These are phyloP conservation scores for Ochlodes sylvanus DNA, from an alignment of 2,888 invertebrate species.

Conservation along the genomic window DNA sequence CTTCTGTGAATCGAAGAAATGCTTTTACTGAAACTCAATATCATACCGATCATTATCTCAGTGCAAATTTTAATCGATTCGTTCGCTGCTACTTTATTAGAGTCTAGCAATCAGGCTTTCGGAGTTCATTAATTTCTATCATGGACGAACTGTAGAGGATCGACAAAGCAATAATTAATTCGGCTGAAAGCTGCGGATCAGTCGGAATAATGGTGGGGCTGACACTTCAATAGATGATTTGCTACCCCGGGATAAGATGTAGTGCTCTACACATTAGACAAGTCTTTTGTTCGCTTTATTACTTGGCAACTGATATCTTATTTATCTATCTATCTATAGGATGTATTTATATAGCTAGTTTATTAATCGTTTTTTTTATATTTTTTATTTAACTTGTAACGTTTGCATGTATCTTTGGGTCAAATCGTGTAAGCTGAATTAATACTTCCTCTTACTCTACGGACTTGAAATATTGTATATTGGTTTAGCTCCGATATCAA, in stretches of 20 bases:
- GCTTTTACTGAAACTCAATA: slow-evolving; percentile 12
- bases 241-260: slow-evolving; percentile 33
- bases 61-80: slow-evolving; percentile 30
- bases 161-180: slow-evolving; percentile 69
- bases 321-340: not conserved
- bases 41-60: slow-evolving; percentile 14
- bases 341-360: not conserved
- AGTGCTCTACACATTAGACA: slow-evolving; percentile 14
- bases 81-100: slow-evolving; percentile 32
- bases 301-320: slow-evolving; percentile 11
- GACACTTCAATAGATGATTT: slow-evolving; percentile 52
- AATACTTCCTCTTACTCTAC: too few species aligned
- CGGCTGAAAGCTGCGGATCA: slow-evolving; percentile 69
- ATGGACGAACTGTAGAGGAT: slow-evolving; percentile 56
- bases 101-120: slow-evolving; percentile 51
- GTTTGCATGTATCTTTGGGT: too few species aligned
- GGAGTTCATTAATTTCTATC: slow-evolving; percentile 60
- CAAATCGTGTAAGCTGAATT: too few species aligned
- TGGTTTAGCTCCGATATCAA: too few species aligned
- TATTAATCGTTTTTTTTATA: not conserved
- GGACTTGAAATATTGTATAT: too few species aligned
- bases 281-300: slow-evolving; percentile 30
- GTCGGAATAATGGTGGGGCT: slow-evolving; percentile 72
- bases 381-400: not conserved
- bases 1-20: not conserved